Conservation (phyloP, 2,888 invertebrate species). For the Rutpela maculata region DNA sequence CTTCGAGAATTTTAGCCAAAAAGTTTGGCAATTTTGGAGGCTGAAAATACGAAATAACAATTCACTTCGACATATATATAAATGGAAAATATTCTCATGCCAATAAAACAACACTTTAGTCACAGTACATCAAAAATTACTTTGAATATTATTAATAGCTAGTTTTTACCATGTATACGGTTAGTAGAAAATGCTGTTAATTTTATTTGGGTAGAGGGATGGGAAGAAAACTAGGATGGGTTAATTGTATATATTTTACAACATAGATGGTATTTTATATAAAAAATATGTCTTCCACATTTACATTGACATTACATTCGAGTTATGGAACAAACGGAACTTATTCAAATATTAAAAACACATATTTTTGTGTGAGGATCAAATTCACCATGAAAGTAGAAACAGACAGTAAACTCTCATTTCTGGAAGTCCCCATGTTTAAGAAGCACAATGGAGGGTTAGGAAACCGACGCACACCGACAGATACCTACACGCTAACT, state of each 20-base stretch:
- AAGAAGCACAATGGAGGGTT: no score
- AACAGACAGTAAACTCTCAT: no score
- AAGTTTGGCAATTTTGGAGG: slow-evolving; percentile 67
- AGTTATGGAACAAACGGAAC: no score
- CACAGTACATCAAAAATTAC: slow-evolving; percentile 49
- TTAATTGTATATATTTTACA: not conserved
- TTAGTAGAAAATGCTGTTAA: slow-evolving; percentile 47
- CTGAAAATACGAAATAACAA: slow-evolving; percentile 65
- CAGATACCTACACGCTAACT: no score
- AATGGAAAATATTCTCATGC: slow-evolving; percentile 51
- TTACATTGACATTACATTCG: no score
- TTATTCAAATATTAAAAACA: no score
- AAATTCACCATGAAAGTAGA: no score
- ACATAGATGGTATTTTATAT: slow-evolving; percentile 20
- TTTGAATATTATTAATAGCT: not conserved
- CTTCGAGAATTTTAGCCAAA: slow-evolving; percentile 67
- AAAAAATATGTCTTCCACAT: not conserved
- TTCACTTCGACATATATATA: slow-evolving; percentile 40
- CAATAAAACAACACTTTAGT: slow-evolving; percentile 55
- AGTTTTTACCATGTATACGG: slow-evolving; percentile 4
- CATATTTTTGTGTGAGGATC: no score
- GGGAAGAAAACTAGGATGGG: not conserved
- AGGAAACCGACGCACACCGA: no score
- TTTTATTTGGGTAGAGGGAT: slow-evolving; percentile 3
- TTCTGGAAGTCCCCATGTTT: no score